These are phyloP conservation scores for Zaprionus gabonicus DNA, from an alignment of 1,140 invertebrate species.

Conservation along the genomic window DNA sequence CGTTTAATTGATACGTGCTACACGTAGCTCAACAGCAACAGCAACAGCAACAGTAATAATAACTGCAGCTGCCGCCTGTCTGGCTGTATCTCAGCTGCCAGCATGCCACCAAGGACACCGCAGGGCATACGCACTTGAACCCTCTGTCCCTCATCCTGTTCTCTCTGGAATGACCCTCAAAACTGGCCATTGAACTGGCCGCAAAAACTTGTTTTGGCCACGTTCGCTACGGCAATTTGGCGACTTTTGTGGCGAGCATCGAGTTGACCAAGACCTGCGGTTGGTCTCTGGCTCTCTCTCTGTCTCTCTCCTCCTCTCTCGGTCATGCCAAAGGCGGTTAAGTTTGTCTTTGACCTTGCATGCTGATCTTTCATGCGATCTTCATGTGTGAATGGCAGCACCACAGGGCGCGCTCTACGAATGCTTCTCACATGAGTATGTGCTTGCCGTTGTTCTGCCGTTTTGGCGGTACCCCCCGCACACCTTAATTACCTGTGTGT, in stretches of 20 bases:
- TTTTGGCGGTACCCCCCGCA: slow-evolving; percentile 17
- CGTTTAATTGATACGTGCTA: slow-evolving; percentile 30
- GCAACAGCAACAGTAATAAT: slow-evolving; percentile 33
- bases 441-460: slow-evolving; percentile 16
- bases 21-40: slow-evolving; percentile 11
- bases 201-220: slow-evolving; percentile 61
- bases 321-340: slow-evolving; percentile 67
- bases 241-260: slow-evolving; percentile 58
- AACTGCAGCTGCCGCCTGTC: slow-evolving; percentile 42
- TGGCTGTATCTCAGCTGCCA: slow-evolving; percentile 16
- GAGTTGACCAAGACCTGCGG: slow-evolving; percentile 48
- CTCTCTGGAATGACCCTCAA: slow-evolving; percentile 59
- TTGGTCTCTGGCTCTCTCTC: slow-evolving; percentile 36
- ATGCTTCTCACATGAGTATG: slow-evolving; percentile 18
- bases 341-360: slow-evolving; percentile 70
- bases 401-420: slow-evolving; percentile 58
- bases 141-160: slow-evolving; percentile 27
- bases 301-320: slow-evolving; percentile 25
- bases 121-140: slow-evolving; percentile 69
- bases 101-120: slow-evolving; percentile 73
- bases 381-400: slow-evolving; percentile 70
- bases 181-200: slow-evolving; percentile 74
- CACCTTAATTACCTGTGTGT: slow-evolving; percentile 48
- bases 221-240: slow-evolving; percentile 49
- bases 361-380: slow-evolving; percentile 56